phyloP scores from a whole-genome alignment of 2,888 invertebrate species.

The Diloba caeruleocephala region DNA sequence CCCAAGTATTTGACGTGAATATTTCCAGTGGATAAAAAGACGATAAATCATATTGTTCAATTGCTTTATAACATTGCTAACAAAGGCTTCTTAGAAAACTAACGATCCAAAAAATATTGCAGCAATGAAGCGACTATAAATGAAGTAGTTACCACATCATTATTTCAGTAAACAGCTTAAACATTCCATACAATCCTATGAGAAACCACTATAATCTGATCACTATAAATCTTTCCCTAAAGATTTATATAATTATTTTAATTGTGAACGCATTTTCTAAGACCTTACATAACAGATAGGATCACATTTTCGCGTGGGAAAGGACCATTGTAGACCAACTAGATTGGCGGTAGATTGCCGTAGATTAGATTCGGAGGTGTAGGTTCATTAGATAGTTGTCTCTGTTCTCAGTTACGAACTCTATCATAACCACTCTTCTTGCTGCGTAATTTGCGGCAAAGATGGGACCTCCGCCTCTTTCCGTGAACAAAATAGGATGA shows the following conservation, averaged over 20 bases:
- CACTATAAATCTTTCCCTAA: conserved; percentile 33
- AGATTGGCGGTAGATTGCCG: conserved; percentile 35
- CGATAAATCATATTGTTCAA: no score
- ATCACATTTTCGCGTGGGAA: conserved; percentile 53
- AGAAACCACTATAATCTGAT: conserved; percentile 43
- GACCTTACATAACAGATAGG: conserved; percentile 40
- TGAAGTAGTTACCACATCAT: conserved; percentile 14
- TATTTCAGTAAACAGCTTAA: conserved; percentile 11
- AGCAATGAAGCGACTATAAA: no score
- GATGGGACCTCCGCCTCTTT: no score
- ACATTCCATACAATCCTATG: conserved; percentile 21
- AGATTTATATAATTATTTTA: conserved; percentile 55
- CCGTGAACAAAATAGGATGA: no score
- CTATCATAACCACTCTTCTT: no score
- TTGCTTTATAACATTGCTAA: no score
- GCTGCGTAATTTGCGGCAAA: no score
- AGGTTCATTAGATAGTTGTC: conserved; percentile 1
- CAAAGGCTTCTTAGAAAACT: no score
- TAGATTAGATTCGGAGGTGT: conserved; percentile 37
- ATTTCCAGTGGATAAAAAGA: no score
- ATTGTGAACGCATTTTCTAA: conserved; percentile 50
- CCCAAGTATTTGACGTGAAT: no score
- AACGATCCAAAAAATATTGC: no score
- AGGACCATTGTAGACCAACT: conserved; percentile 26
- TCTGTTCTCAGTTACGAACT: conserved; percentile 10